A percentile compares a stretch with the other conserved stretches of the same genome.
phyloP scores from a whole-genome alignment of 2,113 vertebrate species.

The Rhodinocichla rosea region DNA sequence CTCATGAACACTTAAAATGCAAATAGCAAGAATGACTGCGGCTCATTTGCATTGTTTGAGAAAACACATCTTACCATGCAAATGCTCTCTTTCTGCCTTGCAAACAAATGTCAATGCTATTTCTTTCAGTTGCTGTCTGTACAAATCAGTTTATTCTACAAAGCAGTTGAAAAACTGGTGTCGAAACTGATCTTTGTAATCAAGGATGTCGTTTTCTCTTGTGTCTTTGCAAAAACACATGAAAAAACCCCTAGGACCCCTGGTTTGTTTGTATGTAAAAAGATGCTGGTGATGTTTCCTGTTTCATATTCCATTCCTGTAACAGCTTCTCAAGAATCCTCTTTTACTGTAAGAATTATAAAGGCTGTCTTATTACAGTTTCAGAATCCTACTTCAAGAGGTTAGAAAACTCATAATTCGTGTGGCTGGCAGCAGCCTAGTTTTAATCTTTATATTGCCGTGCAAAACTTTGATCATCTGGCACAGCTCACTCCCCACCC shows the following conservation, averaged over 20 bases:
- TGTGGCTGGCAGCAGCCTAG: not conserved
- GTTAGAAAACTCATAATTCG: not conserved
- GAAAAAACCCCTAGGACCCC: accelerated
- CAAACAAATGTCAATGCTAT: not conserved
- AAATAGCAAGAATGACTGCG: not conserved
- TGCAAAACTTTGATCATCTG: not conserved
- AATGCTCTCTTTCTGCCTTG: not conserved
- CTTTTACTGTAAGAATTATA: not conserved
- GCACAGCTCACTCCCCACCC: not conserved
- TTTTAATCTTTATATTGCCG: not conserved
- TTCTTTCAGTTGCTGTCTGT: not conserved
- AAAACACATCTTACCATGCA: not conserved
- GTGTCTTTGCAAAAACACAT: not conserved
- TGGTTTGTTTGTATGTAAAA: not conserved
- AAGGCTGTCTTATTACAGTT: not conserved
- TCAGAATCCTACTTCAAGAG: not conserved
- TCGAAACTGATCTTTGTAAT: not conserved
- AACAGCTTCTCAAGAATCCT: not conserved
- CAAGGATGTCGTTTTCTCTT: not conserved
- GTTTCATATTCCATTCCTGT: not conserved
- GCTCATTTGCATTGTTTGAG: not conserved
- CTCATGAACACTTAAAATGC: not conserved
- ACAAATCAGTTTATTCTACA: not conserved
- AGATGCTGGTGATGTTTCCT: not conserved
- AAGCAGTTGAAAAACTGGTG: not conserved